These are phyloP conservation scores for Orius insidiosus DNA, from an alignment of 1,140 invertebrate genomes.

Conservation along the genomic window DNA sequence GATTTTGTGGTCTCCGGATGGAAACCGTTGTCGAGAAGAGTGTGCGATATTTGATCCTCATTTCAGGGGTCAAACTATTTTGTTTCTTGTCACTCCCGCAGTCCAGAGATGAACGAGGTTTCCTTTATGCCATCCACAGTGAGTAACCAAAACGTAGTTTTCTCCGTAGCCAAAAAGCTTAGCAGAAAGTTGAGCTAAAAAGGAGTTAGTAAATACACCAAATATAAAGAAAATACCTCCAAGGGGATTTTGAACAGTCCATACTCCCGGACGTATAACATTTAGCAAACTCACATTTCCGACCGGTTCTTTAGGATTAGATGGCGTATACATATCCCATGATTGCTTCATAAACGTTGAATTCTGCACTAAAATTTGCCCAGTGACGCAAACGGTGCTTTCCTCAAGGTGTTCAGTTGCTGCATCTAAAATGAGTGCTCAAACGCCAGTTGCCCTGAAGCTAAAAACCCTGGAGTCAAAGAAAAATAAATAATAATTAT, in stretches of 20 bases:
- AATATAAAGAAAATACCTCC: slow-evolving; percentile 16
- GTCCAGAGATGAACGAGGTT: slow-evolving; percentile 18
- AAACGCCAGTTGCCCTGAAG: slow-evolving; percentile 20
- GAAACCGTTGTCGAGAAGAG: slow-evolving; percentile 18
- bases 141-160: slow-evolving; percentile 12
- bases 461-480: slow-evolving; percentile 13
- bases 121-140: slow-evolving; percentile 17
- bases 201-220: too few relatives aligned
- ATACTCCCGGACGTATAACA: slow-evolving; percentile 13
- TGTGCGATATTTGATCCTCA: slow-evolving; percentile 15
- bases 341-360: slow-evolving; percentile 13
- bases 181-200: slow-evolving; percentile 4
- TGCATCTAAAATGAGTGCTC: slow-evolving; percentile 18
- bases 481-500: neutral
- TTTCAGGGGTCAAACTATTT: slow-evolving; percentile 9
- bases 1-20: slow-evolving; percentile 17
- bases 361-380: slow-evolving; percentile 17
- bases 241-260: slow-evolving; percentile 19
- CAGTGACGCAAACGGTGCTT: slow-evolving; percentile 17
- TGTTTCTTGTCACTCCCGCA: slow-evolving; percentile 15
- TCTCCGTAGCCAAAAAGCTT: slow-evolving; percentile 1
- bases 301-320: slow-evolving; percentile 9
- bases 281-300: slow-evolving; percentile 17
- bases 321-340: slow-evolving; percentile 18
- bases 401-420: slow-evolving; percentile 18